phyloP scores from a whole-genome alignment of 2,797 vertebrate species.

The Dromococcyx pavoninus region DNA sequence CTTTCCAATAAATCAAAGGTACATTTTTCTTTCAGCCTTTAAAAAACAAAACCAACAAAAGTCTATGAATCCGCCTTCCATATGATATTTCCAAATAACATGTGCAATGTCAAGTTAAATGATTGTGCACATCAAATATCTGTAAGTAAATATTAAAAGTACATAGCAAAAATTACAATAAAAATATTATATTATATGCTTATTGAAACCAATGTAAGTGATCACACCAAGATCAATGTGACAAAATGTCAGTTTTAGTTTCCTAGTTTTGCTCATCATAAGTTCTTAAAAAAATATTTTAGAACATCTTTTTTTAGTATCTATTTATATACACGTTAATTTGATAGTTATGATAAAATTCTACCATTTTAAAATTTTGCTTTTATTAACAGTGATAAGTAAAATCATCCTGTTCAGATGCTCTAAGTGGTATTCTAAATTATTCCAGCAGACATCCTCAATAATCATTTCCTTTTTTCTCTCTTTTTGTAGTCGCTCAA shows the following conservation, averaged over 20 bases:
- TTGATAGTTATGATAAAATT: not conserved
- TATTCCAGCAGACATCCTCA: not conserved
- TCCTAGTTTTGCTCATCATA: not conserved
- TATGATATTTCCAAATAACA: too few relatives aligned
- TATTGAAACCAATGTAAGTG: not conserved
- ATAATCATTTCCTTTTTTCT: not conserved
- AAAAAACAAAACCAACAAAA: too few relatives aligned
- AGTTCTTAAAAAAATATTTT: not conserved
- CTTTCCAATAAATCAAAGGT: too few relatives aligned
- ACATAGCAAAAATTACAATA: too few relatives aligned
- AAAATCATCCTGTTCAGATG: not conserved
- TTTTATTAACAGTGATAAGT: not conserved
- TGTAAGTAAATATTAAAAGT: too few relatives aligned
- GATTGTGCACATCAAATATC: too few relatives aligned
- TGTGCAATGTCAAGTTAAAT: too few relatives aligned
- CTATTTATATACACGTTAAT: not conserved
- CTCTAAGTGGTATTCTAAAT: not conserved
- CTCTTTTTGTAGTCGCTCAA: not conserved
- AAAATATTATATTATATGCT: not conserved
- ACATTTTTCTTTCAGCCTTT: too few relatives aligned
- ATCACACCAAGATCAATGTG: not conserved
- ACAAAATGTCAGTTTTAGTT: not conserved
- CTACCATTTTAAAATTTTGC: not conserved
- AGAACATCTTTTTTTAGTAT: fast-evolving
- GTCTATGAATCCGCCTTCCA: too few relatives aligned